These are phyloP conservation scores for Aphrocallistes beatrix DNA, from an alignment of 37 sponge, comb jelly and placozoan genomes.

Conservation along the genomic window DNA sequence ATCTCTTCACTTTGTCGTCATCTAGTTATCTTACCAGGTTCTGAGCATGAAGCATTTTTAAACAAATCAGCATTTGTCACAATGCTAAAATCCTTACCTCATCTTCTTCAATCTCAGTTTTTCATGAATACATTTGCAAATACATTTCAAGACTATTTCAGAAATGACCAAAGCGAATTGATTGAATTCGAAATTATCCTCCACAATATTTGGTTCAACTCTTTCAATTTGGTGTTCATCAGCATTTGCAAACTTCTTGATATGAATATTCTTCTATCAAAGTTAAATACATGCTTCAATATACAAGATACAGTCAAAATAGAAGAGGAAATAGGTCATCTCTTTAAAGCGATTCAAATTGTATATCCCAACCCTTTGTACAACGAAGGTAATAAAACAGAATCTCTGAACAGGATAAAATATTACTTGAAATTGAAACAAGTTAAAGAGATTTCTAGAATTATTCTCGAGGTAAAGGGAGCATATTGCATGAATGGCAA, in stretches of 20 bases:
- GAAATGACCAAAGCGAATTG: no score
- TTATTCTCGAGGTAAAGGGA: no score
- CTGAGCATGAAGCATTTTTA: not conserved
- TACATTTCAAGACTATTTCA: not conserved
- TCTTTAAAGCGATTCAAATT: no score
- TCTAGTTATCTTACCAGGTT: not conserved
- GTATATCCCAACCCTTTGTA: no score
- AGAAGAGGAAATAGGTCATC: no score
- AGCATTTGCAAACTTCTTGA: not conserved
- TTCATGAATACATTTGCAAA: not conserved
- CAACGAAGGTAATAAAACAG: no score
- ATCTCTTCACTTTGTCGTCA: not conserved
- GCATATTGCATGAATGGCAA: no score
- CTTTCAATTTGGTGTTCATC: not conserved
- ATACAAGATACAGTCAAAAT: no score
- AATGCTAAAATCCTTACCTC: not conserved
- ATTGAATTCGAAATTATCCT: no score
- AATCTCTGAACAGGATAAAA: no score
- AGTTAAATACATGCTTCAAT: not conserved
- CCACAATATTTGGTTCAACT: not conserved
- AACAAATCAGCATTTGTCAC: not conserved
- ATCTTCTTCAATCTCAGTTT: not conserved
- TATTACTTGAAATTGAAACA: no score
- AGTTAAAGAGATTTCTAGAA: no score
- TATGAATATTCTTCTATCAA: not conserved